phyloP scores from a whole-genome alignment of 2,888 invertebrate genomes.

The Polymixis flavicincta region DNA sequence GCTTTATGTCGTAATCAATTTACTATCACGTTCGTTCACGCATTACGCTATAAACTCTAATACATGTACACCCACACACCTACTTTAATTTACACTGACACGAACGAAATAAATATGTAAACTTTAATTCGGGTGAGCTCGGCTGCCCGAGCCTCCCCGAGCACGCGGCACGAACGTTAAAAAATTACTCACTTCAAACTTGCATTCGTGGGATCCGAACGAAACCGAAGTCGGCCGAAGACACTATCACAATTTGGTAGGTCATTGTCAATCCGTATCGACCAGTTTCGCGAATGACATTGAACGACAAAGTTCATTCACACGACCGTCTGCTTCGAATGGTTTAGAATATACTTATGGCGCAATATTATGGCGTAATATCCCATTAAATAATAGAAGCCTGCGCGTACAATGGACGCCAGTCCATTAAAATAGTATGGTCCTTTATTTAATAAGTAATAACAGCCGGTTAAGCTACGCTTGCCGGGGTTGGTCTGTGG shows the following conservation, averaged over 20 bases:
- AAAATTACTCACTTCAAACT: conserved; percentile 14
- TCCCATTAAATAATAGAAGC: conserved; percentile 40
- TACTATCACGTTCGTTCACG: background rate
- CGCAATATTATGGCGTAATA: conserved; percentile 46
- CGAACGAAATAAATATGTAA: conserved; percentile 27
- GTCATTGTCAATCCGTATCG: conserved; percentile 60
- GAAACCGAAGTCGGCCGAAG: conserved; percentile 34
- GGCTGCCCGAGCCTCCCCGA: conserved; percentile 23
- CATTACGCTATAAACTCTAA: conserved; percentile 27
- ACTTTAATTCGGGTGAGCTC: conserved; percentile 24
- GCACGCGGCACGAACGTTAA: conserved; percentile 9
- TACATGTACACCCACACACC: conserved; percentile 2
- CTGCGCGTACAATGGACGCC: conserved; percentile 28
- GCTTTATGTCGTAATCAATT: conserved; percentile 7
- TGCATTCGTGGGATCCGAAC: conserved; percentile 36
- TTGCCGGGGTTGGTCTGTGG: too few relatives aligned
- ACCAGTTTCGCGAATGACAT: conserved; percentile 57
- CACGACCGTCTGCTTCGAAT: conserved; percentile 50
- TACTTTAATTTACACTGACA: conserved; percentile 19
- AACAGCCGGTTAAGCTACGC: too few relatives aligned
- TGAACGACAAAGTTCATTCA: conserved; percentile 58
- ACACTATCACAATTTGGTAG: conserved; percentile 50
- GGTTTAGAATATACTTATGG: conserved; percentile 16
- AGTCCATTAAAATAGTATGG: conserved; percentile 10
- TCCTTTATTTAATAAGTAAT: too few relatives aligned